Conservation (phyloP, 2,888 invertebrate genomes). For the Cryptops parisi region DNA sequence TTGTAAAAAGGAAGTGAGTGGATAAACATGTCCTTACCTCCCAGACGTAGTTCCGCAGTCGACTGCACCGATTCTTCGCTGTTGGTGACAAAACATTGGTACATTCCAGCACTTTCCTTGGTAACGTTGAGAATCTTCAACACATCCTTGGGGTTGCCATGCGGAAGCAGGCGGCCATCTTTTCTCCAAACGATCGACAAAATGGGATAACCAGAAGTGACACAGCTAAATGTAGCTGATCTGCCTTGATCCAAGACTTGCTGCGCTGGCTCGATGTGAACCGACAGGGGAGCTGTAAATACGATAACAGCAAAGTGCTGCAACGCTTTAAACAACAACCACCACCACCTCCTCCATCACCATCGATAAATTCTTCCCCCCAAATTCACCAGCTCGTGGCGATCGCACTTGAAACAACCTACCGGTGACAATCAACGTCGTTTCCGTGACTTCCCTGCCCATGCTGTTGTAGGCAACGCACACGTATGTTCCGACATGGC, state of each 20-base stretch:
- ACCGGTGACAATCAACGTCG: background rate
- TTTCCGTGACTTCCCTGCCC: background rate
- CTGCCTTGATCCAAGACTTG: slow-evolving; percentile 7
- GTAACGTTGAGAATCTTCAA: slow-evolving; percentile 9
- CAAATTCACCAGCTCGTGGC: too few species aligned
- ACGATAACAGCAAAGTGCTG: background rate
- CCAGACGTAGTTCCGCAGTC: slow-evolving; percentile 17
- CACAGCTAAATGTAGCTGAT: slow-evolving; percentile 5
- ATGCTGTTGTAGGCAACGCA: background rate
- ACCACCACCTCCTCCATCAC: too few species aligned
- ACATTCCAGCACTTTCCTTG: slow-evolving; percentile 16
- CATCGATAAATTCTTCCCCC: too few species aligned
- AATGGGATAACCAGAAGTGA: slow-evolving; percentile 4
- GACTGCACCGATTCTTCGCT: slow-evolving; percentile 17
- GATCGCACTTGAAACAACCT: background rate
- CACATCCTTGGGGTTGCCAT: background rate
- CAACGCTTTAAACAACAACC: background rate
- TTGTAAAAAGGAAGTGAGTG: too few species aligned
- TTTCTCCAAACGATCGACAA: slow-evolving; percentile 6
- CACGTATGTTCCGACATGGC: background rate
- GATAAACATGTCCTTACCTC: too few species aligned
- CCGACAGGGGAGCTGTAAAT: slow-evolving; percentile 9
- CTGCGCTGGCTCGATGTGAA: slow-evolving; percentile 11
- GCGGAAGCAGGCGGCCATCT: slow-evolving; percentile 4
- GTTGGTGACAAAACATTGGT: slow-evolving; percentile 17